These are phyloP conservation scores for Tiliacea aurago DNA, from an alignment of 2,888 invertebrate species.

Conservation along the genomic window DNA sequence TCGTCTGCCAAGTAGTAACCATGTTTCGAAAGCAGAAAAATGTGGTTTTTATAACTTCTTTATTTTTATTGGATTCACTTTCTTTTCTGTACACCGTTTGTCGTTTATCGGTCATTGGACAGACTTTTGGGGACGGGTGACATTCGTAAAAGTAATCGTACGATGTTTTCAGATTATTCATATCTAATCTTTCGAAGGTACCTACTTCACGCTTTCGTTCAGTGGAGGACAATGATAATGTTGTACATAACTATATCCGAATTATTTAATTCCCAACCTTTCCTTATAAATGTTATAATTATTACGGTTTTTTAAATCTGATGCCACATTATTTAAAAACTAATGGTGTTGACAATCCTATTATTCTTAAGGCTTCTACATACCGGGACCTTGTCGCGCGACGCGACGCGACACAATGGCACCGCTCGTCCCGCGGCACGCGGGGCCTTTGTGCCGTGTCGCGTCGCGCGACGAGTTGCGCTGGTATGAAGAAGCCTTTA, in stretches of 20 bases:
- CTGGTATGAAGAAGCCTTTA: too few relatives aligned
- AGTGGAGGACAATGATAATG: constrained; percentile 42
- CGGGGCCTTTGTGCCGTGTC: too few relatives aligned
- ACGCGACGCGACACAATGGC: too few relatives aligned
- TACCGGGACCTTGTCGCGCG: too few relatives aligned
- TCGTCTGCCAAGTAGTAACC: constrained; percentile 77
- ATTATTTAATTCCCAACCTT: constrained; percentile 10
- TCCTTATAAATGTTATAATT: not conserved
- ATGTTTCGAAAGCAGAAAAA: constrained; percentile 69
- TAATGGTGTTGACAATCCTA: not conserved
- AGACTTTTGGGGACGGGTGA: constrained; percentile 55
- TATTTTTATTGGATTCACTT: constrained; percentile 67
- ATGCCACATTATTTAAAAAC: not conserved
- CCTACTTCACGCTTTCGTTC: constrained; percentile 46
- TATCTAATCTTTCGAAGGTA: constrained; percentile 64
- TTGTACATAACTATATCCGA: constrained; percentile 1
- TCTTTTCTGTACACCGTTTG: constrained; percentile 65
- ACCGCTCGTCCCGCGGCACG: too few relatives aligned
- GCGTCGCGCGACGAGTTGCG: too few relatives aligned
- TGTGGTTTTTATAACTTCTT: constrained; percentile 69
- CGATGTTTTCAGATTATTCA: constrained; percentile 62
- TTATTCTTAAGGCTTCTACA: too few relatives aligned
- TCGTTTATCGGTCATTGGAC: constrained; percentile 68
- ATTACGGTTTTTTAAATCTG: not conserved
- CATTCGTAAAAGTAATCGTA: constrained; percentile 67